Evolutionary conservation across 2,888 invertebrate species (phyloP), one percentile per base, ranked within the genome.

Genomic region (Coecobrya sp.): DNA sequence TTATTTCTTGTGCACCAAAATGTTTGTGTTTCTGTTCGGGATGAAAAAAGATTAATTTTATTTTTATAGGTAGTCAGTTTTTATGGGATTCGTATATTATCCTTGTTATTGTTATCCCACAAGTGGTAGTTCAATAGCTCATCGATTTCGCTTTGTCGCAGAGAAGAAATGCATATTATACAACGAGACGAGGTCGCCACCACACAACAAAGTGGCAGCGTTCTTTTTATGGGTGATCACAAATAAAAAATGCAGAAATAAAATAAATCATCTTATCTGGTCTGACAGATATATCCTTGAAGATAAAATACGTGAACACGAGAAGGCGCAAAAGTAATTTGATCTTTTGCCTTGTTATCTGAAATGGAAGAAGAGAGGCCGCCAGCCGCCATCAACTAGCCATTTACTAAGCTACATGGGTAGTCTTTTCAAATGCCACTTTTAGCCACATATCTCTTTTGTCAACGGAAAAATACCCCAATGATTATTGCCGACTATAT

Each of bases 401-500:
- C 68, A 59, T 13, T 55, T 13, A 16, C 30, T 30, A 27, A 68
- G 30, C n/a, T n/a, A n/a, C n/a, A n/a, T n/a, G 13, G 27, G n/a
- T 16, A 27, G 65, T 13, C 25, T 13, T 25, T 79, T 59, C 49
- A 82, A 82, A 19, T 82, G 36, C 36, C n/a, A n/a, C 82, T 52
- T n/a, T 68, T 68, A n/a, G 36, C 30, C 70, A 70, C 70, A 42
- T 25, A 73, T 36, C 36, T 36, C 42, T 22, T 65, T 36, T 65
- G 84, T 84, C 84, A 13, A 22, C 22, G 42, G 30, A n/a, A 49
- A 84, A 84, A 84, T 84, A 84, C 42, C 16, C 22, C 27, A 42
- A 62, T 52, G 65, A 82, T 84, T 84, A 65, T 84, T 73, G 5
- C 65, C 84, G 22, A 25, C 59, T 36, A 45, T 42, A 76, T 76